phyloP scores from a whole-genome alignment of 2,888 invertebrate species.

The Drosophila colorata region DNA sequence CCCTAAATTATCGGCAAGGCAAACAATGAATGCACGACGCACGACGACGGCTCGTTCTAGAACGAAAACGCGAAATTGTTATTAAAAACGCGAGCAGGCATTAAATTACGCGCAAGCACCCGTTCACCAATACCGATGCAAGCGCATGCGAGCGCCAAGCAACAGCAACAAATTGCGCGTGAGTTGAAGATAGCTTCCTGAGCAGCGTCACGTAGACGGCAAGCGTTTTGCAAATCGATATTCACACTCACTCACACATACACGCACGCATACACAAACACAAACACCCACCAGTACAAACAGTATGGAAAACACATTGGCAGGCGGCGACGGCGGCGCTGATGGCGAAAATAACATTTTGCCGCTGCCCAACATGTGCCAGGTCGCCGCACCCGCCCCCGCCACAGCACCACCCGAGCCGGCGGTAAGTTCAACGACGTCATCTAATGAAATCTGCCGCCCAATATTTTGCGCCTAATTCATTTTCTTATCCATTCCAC shows the following conservation, averaged over 20 bases:
- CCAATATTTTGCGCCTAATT: constrained; percentile 51
- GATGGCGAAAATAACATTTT: constrained; percentile 62
- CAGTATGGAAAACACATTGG: constrained; percentile 67
- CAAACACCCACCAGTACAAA: constrained; percentile 57
- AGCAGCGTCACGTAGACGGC: constrained; percentile 77
- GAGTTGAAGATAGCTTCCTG: constrained; percentile 66
- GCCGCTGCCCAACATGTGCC: constrained; percentile 52
- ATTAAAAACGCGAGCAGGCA: constrained; percentile 53
- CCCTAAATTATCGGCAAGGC: constrained; percentile 60
- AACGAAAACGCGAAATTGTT: constrained; percentile 63
- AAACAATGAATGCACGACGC: constrained; percentile 64
- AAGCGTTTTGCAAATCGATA: constrained; percentile 68
- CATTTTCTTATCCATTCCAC: constrained; percentile 39
- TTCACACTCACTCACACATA: constrained; percentile 56
- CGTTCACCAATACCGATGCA: constrained; percentile 55
- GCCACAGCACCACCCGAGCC: constrained; percentile 14
- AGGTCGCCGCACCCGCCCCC: constrained; percentile 28
- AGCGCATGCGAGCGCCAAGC: constrained; percentile 32
- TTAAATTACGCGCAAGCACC: constrained; percentile 34
- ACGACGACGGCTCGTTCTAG: constrained; percentile 58
- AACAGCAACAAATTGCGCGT: constrained; percentile 53
- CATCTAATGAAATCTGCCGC: constrained; percentile 33
- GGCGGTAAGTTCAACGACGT: constrained; percentile 40
- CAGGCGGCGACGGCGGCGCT: constrained; percentile 44
- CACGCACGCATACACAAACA: constrained; percentile 29